phyloP scores from a whole-genome alignment of 2,797 vertebrate species.

The Denticeps clupeoides region DNA sequence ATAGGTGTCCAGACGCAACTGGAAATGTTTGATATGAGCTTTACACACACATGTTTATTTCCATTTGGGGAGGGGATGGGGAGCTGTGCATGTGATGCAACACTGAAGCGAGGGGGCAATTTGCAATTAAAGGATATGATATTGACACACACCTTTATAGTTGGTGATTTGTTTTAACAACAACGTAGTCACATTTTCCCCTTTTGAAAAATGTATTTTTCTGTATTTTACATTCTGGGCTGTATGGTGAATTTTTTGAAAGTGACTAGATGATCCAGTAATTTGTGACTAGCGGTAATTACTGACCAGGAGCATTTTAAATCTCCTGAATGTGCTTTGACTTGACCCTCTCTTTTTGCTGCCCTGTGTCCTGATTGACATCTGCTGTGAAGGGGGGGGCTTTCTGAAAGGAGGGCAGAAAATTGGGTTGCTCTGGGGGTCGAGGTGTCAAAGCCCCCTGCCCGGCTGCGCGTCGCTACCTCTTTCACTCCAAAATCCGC shows the following conservation, averaged over 20 bases:
- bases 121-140: not conserved
- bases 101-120: too few species aligned
- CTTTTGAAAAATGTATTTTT: too few species aligned
- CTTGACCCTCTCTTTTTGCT: conserved; percentile 25
- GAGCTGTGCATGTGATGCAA: conserved; percentile 9
- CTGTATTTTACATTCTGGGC: too few species aligned
- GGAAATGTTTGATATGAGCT: conserved; percentile 69
- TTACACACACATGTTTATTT: conserved; percentile 53
- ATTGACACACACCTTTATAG: not conserved
- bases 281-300: conserved; percentile 1
- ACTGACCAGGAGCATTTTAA: conserved; percentile 4
- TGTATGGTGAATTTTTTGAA: too few species aligned
- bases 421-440: conserved; percentile 54
- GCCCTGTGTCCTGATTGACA: conserved; percentile 60
- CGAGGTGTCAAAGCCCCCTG: conserved; percentile 45
- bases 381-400: conserved; percentile 49
- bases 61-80: conserved; percentile 16
- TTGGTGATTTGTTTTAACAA: too few species aligned
- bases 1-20: conserved; percentile 49
- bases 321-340: not conserved
- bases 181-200: too few species aligned
- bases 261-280: too few species aligned
- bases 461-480: conserved; percentile 20
- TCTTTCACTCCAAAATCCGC: conserved; percentile 8
- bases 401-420: conserved; percentile 37